phyloP scores from a whole-genome alignment of 2,888 invertebrate species.

The Cerastis rubricosa region DNA sequence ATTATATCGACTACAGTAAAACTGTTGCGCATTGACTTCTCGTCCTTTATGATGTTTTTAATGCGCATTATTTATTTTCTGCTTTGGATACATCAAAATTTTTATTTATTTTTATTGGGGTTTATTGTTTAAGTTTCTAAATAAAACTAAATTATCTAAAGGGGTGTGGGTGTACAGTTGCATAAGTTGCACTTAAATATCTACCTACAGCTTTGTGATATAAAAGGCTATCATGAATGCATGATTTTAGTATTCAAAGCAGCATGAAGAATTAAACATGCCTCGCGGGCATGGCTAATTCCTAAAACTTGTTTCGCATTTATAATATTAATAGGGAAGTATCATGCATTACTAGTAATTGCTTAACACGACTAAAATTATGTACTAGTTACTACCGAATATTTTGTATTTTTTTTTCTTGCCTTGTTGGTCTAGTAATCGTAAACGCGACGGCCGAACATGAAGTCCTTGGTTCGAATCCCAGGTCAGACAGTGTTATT shows the following conservation, averaged over 20 bases:
- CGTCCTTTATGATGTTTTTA: no score
- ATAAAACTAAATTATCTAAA: not conserved
- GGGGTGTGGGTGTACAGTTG: not conserved
- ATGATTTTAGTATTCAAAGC: conserved; percentile 10
- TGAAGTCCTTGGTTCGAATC: not conserved
- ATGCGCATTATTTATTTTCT: no score
- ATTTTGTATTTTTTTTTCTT: not conserved
- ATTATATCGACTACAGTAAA: no score
- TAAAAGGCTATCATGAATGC: not conserved
- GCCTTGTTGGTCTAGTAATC: not conserved
- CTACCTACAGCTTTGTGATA: not conserved
- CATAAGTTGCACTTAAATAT: not conserved
- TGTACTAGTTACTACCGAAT: not conserved
- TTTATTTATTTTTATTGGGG: no score
- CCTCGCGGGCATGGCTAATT: conserved; percentile 18
- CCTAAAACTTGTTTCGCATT: conserved; percentile 14
- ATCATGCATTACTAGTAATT: conserved; percentile 15
- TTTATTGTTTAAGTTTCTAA: no score
- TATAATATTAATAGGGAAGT: conserved; percentile 24
- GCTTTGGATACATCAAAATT: no score
- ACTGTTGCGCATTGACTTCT: no score
- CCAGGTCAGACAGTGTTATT: not conserved
- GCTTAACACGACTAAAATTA: not conserved
- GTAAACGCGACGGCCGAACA: not conserved
- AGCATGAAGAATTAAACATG: not conserved